phyloP scores from a whole-genome alignment of 2,113 vertebrate species.

The Hiodon tergisus region DNA sequence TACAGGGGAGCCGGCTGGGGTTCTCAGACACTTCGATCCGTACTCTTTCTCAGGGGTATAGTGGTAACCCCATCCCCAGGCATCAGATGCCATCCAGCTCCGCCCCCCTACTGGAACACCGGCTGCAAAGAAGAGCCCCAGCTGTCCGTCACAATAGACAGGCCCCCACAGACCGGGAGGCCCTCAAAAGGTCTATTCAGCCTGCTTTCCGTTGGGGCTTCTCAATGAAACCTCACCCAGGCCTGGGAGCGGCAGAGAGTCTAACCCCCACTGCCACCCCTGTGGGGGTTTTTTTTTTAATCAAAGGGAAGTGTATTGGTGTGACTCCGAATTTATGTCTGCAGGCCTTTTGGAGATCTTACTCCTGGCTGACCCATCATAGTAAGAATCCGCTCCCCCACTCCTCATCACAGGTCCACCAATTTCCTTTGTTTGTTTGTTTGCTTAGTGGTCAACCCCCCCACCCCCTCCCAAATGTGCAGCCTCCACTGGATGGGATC shows the following conservation, averaged over 20 bases:
- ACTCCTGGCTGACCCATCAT: neutral
- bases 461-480: neutral
- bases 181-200: slow-evolving; percentile 62
- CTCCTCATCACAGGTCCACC: neutral
- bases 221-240: slow-evolving; percentile 46
- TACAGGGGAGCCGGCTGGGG: slow-evolving; percentile 22
- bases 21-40: neutral
- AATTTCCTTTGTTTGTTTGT: slow-evolving; percentile 17
- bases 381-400: slow-evolving; percentile 2
- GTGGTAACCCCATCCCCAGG: slow-evolving; percentile 61
- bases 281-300: too few species aligned
- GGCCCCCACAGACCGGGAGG: neutral
- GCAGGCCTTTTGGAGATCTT: neutral
- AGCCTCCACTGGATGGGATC: neutral
- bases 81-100: slow-evolving; percentile 53
- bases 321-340: neutral
- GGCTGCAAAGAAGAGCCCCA: slow-evolving; percentile 61
- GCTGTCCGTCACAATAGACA: slow-evolving; percentile 67
- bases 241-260: neutral
- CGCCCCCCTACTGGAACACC: slow-evolving; percentile 40
- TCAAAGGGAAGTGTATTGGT: neutral
- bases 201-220: slow-evolving; percentile 39
- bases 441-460: neutral
- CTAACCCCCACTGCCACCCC: too few species aligned
- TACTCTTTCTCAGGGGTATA: slow-evolving; percentile 15